A percentile compares a stretch with the other conserved stretches of the same genome.
These are phyloP conservation scores for Eremophila alpestris DNA, from an alignment of 2,797 vertebrate genomes.

Conservation along the genomic window DNA sequence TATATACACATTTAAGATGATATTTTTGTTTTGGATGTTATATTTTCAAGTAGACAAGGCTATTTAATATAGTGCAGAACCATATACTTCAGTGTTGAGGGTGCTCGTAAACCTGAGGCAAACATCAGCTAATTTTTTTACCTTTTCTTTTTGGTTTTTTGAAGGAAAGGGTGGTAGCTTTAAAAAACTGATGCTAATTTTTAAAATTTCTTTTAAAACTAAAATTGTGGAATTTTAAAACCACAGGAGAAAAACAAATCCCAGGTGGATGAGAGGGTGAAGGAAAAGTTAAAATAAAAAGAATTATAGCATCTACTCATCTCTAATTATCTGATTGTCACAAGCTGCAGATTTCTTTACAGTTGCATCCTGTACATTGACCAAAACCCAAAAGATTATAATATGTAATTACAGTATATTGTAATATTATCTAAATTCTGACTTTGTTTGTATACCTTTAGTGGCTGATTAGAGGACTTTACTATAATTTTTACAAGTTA, in stretches of 20 bases:
- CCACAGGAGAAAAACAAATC: neutral
- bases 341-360: neutral
- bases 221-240: neutral
- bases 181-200: neutral
- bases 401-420: neutral
- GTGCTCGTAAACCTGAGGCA: neutral
- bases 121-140: neutral
- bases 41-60: neutral
- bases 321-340: neutral
- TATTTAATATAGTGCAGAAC: neutral
- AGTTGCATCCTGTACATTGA: neutral
- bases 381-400: neutral
- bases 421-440: neutral
- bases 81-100: neutral
- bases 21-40: neutral
- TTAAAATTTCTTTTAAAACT: neutral
- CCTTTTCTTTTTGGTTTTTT: neutral
- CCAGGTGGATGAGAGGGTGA: accelerated
- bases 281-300: neutral
- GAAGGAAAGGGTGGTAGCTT: neutral
- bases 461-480: neutral
- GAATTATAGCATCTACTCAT: neutral
- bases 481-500: neutral
- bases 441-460: neutral
- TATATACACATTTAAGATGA: too few relatives aligned